Base-by-base conservation (phyloP, 1,140 invertebrate species). In the Frieseomelitta varia region DNA sequence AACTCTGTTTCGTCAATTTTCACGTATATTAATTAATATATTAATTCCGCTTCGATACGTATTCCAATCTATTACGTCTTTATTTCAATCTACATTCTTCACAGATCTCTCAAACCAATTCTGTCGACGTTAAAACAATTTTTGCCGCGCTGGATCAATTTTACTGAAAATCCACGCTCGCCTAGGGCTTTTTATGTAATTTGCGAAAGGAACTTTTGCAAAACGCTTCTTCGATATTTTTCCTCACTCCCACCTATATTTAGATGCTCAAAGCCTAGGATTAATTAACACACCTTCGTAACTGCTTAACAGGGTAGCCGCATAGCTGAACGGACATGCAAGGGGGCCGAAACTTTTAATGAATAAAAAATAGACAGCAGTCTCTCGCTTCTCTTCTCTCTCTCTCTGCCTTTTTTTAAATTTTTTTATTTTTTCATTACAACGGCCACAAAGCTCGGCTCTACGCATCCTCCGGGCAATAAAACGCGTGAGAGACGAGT, bases 311-410 rank as follows among this genome's bases (percentile, higher is more conserved):
- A 78, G n/a, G 81, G 65, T 47, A 69, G 47, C 55, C 65, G 74
- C 75, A 84, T 84, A 84, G 55, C 27, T 84, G 67, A 84, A 19
- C 81, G 81, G 81, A 19, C 75, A 84, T 71, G 75, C 65, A 56
- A 84, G 81, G 81, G 81, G 67, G 21, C 77, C 75, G 81, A 84
- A 84, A 84, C 75, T 84, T 84, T 79, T 84, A 84, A 79, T 79
- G 75, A 79, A 84, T 72, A 84, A 84, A 78, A 84, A 84, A 84
- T 79, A 78, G 76, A 79, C 47, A 51, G 56, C 47, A 24, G 27
- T 47, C 19, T 47, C 19, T 75, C 34, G 10, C 12, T 27, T 4
- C 2, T 19, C 12, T 6, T 56, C 19, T 19, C 53, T 56, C 19
- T 39, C 39, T 39, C 39, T 39, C 39, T 39, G 4, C 6, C 39